Evolutionary conservation across 2,113 vertebrate genomes (phyloP).

Genomic region (Siniperca knerii): DNA sequence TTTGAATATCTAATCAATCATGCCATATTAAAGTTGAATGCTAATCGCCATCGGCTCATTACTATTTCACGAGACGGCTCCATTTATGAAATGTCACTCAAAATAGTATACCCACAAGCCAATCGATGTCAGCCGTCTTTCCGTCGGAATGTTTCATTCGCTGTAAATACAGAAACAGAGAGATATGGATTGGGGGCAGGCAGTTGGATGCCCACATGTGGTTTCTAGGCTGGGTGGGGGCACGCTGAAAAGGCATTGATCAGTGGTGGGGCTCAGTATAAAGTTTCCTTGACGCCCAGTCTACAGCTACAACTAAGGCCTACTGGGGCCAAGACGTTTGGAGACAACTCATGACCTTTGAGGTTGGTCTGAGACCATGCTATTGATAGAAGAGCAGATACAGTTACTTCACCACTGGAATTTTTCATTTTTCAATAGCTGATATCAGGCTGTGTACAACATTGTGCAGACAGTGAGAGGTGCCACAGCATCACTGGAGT

Average conservation of each 20-base stretch:
- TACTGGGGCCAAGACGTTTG: conserved; percentile 65
- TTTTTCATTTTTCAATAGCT: conserved; percentile 77
- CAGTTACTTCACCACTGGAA: conserved; percentile 77
- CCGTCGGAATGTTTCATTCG: conserved; percentile 84
- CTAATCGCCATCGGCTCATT: conserved; percentile 81
- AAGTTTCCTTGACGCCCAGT: conserved; percentile 69
- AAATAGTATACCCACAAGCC: conserved; percentile 80
- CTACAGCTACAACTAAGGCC: conserved; percentile 55
- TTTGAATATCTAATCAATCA: conserved; percentile 80
- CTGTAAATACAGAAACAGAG: conserved; percentile 85
- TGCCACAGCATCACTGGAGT: conserved; percentile 4
- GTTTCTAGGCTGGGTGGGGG: conserved; percentile 69
- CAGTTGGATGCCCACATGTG: conserved; percentile 74
- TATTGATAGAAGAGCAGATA: conserved; percentile 77
- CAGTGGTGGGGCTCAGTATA: conserved; percentile 71
- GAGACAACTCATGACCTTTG: conserved; percentile 79
- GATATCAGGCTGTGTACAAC: conserved; percentile 38
- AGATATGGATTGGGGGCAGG: conserved; percentile 81
- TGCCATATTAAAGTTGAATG: conserved; percentile 78
- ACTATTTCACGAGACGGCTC: conserved; percentile 78
- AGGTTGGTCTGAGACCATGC: conserved; percentile 69
- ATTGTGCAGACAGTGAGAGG: conserved; percentile 17
- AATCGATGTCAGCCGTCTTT: conserved; percentile 83
- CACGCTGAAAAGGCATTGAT: conserved; percentile 83
- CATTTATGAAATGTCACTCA: conserved; percentile 85